Conservation (phyloP, 2,797 vertebrate species). For the Sandelia bainsii region DNA sequence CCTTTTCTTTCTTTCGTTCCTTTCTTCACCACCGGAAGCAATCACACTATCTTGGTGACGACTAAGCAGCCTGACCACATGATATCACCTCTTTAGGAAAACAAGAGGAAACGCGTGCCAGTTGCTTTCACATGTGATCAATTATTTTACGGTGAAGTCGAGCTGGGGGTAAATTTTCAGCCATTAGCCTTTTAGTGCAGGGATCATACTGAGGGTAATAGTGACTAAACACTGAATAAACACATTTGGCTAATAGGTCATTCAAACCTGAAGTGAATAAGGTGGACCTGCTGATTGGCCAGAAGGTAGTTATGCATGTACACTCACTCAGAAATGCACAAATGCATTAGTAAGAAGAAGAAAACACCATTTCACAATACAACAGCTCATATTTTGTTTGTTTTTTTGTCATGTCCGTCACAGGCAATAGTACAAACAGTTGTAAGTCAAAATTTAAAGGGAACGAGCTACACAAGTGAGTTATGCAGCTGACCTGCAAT, state of each 20-base stretch:
- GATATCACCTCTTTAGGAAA: constrained; percentile 83
- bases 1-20: constrained; percentile 25
- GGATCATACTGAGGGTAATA: constrained; percentile 85
- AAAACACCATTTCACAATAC: constrained; percentile 13
- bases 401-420: constrained; percentile 31
- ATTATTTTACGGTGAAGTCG: constrained; percentile 83
- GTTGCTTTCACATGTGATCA: constrained; percentile 85
- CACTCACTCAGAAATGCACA: neutral
- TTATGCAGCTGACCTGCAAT: constrained; percentile 43
- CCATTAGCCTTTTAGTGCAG: constrained; percentile 85
- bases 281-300: constrained; percentile 56
- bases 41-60: constrained; percentile 82
- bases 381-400: neutral
- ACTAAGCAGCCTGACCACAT: constrained; percentile 75
- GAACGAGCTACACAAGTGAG: constrained; percentile 18
- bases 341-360: neutral
- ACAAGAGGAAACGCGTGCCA: constrained; percentile 83
- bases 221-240: constrained; percentile 87
- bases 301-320: constrained; percentile 35
- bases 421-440: constrained; percentile 14
- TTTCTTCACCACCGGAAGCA: constrained; percentile 76
- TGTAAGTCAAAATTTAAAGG: constrained; percentile 28
- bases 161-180: constrained; percentile 72
- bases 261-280: constrained; percentile 61
- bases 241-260: constrained; percentile 88